Evolutionary conservation across 64 coral and sea anemone genomes (phyloP).

Genomic region (Cladopsammia gracilis): DNA sequence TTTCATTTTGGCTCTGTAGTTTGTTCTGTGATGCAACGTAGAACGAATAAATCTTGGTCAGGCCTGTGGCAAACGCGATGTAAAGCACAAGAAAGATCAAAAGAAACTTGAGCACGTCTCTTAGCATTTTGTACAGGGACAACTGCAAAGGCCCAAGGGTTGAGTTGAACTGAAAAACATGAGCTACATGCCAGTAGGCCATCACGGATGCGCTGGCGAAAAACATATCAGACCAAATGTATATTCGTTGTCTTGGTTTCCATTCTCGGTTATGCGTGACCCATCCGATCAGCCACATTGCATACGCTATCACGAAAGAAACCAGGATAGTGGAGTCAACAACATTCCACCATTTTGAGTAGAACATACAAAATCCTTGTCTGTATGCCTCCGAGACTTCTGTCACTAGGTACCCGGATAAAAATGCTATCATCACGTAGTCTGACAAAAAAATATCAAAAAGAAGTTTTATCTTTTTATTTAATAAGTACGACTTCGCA

Average conservation of each 20-base stretch:
- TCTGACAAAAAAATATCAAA: no score
- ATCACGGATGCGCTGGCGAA: no score
- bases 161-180: conserved; percentile 34
- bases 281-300: background rate
- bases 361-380: background rate
- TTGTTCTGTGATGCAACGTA: conserved; percentile 20
- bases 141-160: no score
- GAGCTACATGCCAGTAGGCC: no score
- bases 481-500: no score
- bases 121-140: no score
- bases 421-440: background rate
- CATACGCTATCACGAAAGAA: background rate
- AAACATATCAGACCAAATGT: background rate
- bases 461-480: no score
- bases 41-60: conserved; percentile 33
- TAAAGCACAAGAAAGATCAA: conserved; percentile 15
- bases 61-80: no score
- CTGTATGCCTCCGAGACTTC: background rate
- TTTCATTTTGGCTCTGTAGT: background rate
- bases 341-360: conserved; percentile 17
- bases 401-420: background rate
- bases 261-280: background rate
- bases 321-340: background rate
- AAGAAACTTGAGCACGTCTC: conserved; percentile 50
- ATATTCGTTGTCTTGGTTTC: background rate